Evolutionary conservation across 2,888 invertebrate species (phyloP).

Genomic region (Arge pagana): DNA sequence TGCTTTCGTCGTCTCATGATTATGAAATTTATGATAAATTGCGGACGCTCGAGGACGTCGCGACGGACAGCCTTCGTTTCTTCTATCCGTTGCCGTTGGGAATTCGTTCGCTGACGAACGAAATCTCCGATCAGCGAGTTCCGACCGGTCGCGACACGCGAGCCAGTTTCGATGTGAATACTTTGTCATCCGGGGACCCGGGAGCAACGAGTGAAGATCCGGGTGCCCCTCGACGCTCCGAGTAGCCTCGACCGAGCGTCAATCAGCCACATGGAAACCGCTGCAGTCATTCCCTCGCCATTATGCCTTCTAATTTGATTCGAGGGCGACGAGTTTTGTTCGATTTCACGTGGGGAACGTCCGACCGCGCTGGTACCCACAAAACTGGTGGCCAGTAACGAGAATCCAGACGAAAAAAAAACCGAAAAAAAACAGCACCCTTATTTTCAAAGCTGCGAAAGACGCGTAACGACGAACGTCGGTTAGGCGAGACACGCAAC

Average conservation of each 20-base stretch:
- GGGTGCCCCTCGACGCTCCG: slow-evolving; percentile 3
- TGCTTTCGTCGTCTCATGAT: no score
- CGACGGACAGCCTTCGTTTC: not conserved
- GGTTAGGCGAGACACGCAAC: no score
- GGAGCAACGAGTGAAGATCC: slow-evolving; percentile 15
- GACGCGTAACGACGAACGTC: no score
- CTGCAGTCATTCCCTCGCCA: slow-evolving; percentile 23
- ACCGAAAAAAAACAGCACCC: no score
- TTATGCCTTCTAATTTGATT: slow-evolving; percentile 25
- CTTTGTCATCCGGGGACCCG: slow-evolving; percentile 19
- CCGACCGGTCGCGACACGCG: slow-evolving; percentile 17
- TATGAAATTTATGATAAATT: not conserved
- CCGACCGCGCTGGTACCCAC: no score
- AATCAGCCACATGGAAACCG: slow-evolving; percentile 24
- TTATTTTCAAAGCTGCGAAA: no score
- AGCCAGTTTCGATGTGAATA: slow-evolving; percentile 26
- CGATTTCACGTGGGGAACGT: slow-evolving; percentile 7
- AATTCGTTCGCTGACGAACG: no score
- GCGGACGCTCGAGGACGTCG: not conserved
- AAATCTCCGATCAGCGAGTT: slow-evolving; percentile 18
- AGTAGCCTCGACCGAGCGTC: no score
- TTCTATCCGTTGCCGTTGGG: no score
- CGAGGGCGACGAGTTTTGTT: slow-evolving; percentile 15
- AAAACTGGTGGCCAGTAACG: not conserved
- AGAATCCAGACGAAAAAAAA: no score